Evolutionary conservation across 2,888 invertebrate genomes (phyloP).

Genomic region (Adelphocoris suturalis): DNA sequence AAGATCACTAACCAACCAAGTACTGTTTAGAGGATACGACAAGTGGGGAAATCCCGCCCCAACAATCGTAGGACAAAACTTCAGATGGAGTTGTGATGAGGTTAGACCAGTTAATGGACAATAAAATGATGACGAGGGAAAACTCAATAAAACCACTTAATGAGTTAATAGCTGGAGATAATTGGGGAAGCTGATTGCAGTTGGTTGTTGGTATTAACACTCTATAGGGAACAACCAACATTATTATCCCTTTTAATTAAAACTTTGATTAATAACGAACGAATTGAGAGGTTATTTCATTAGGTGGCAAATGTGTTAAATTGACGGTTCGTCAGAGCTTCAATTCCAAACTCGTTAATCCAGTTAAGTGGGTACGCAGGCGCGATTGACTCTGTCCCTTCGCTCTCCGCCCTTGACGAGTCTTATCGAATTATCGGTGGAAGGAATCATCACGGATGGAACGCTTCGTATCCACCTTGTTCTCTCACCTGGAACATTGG

Average conservation of each 20-base stretch:
- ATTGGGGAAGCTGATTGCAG: constrained; percentile 68
- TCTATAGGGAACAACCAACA: constrained; percentile 66
- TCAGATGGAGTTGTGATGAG: constrained; percentile 64
- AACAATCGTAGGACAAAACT: not conserved
- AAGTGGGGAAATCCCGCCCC: not conserved
- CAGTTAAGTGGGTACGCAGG: constrained; percentile 69
- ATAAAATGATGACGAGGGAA: constrained; percentile 53
- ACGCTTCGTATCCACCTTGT: constrained; percentile 10
- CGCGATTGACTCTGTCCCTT: constrained; percentile 59
- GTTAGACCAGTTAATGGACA: constrained; percentile 57
- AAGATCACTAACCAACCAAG: no score
- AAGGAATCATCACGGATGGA: constrained; percentile 49
- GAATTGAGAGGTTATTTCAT: constrained; percentile 81
- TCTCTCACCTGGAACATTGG: constrained; percentile 4
- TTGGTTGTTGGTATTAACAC: constrained; percentile 59
- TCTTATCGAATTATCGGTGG: constrained; percentile 55
- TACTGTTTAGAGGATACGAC: no score
- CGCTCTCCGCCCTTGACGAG: constrained; percentile 16
- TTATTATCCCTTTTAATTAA: constrained; percentile 78
- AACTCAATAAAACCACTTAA: constrained; percentile 58
- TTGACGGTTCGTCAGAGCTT: constrained; percentile 74
- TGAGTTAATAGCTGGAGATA: constrained; percentile 63
- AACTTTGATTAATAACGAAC: constrained; percentile 82
- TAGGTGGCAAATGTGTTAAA: constrained; percentile 76
- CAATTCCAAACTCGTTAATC: constrained; percentile 70